A percentile compares a stretch with the other conserved stretches of the same genome.
These are phyloP conservation scores for Oithona nana DNA, from an alignment of 2,888 invertebrate genomes.

Conservation along the genomic window DNA sequence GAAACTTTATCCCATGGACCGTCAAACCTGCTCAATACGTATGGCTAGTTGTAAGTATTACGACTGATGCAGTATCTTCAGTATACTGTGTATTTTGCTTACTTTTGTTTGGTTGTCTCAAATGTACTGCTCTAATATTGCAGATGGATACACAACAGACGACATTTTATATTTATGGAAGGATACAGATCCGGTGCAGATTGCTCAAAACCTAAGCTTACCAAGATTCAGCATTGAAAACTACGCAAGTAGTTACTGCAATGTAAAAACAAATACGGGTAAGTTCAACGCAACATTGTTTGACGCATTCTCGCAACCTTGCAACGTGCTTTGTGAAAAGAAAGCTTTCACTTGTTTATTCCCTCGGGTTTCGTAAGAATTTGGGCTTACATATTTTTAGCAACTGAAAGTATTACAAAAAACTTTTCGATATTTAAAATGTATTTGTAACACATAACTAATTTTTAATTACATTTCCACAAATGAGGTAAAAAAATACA, in stretches of 20 bases:
- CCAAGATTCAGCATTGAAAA: slow-evolving; percentile 85
- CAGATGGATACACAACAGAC: slow-evolving; percentile 92
- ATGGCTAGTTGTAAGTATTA: slow-evolving; percentile 29
- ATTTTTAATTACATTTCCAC: too few species aligned
- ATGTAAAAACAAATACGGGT: slow-evolving; percentile 93
- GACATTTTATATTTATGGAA: slow-evolving; percentile 85
- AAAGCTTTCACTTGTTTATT: too few species aligned
- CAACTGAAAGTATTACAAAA: too few species aligned
- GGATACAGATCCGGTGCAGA: slow-evolving; percentile 83
- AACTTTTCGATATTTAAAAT: too few species aligned
- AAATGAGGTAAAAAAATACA: too few species aligned
- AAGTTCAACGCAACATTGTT: too few species aligned
- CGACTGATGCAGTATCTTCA: neutral
- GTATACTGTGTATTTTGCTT: neutral
- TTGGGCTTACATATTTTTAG: too few species aligned
- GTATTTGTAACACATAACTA: too few species aligned
- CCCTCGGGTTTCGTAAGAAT: too few species aligned
- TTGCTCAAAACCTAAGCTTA: slow-evolving; percentile 76
- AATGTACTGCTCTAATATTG: neutral
- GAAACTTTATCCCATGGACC: slow-evolving; percentile 32
- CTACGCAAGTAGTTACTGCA: slow-evolving; percentile 84
- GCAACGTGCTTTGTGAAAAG: too few species aligned
- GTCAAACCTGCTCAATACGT: slow-evolving; percentile 29
- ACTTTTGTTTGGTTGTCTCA: neutral
- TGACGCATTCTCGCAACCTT: too few species aligned